phyloP scores from a whole-genome alignment of 2,113 vertebrate genomes.

The Chamaetylas fuelleborni region DNA sequence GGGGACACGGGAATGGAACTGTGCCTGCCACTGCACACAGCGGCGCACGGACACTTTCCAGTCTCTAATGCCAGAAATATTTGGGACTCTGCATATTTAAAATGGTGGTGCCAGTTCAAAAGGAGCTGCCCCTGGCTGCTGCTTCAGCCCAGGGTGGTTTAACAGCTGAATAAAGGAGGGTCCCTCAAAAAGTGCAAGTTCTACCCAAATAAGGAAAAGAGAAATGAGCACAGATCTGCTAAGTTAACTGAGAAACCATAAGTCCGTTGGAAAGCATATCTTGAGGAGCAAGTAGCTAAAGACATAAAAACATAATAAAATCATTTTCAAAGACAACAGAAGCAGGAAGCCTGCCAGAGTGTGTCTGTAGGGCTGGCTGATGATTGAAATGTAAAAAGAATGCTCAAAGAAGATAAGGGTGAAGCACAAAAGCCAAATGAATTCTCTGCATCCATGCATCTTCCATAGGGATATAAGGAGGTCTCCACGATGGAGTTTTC shows the following conservation, averaged over 20 bases:
- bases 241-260: not conserved
- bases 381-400: conserved; percentile 46
- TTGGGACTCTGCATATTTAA: not conserved
- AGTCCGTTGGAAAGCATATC: not conserved
- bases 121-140: not conserved
- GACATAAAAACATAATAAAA: conserved; percentile 44
- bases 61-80: not conserved
- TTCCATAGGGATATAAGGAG: not conserved
- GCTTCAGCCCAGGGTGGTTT: not conserved
- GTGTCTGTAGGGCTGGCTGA: conserved; percentile 6
- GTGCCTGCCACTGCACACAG: too few species aligned
- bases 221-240: not conserved
- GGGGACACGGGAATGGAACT: too few species aligned
- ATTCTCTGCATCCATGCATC: not conserved
- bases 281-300: conserved; percentile 13
- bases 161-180: not conserved
- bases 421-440: not conserved
- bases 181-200: not conserved
- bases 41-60: too few species aligned
- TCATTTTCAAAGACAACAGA: conserved; percentile 48
- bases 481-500: not conserved
- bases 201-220: not conserved
- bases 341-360: conserved; percentile 42
- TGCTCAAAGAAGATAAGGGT: conserved; percentile 45
- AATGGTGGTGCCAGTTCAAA: not conserved